A percentile compares a stretch with the other conserved stretches of the same genome.
Conservation (phyloP, 2,888 invertebrate species). For the Drosophila algonquin region DNA sequence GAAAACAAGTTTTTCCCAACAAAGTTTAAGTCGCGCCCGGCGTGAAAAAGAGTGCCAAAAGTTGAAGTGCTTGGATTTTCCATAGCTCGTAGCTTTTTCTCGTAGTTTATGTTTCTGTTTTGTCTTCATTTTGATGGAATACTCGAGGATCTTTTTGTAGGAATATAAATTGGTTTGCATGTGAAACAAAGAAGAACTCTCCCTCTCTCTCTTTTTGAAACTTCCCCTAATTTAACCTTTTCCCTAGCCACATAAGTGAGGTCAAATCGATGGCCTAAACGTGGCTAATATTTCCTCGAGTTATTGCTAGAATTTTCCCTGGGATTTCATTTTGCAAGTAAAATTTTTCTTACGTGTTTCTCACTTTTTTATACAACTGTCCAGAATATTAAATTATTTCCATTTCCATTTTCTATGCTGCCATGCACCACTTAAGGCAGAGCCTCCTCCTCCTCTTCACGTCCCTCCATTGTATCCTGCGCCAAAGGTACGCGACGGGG, state of each 20-base stretch:
- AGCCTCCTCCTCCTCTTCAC: neutral
- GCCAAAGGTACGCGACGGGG: slow-evolving; percentile 19
- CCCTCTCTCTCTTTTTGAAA: too few relatives aligned
- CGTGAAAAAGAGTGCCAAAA: slow-evolving; percentile 36
- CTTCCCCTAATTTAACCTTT: neutral
- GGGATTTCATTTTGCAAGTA: neutral
- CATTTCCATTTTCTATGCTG: slow-evolving; percentile 37
- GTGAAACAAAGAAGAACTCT: too few relatives aligned
- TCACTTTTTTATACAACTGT: slow-evolving; percentile 14
- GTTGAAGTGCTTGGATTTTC: slow-evolving; percentile 46
- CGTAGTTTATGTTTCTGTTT: neutral
- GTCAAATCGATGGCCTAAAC: neutral
- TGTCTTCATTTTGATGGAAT: neutral
- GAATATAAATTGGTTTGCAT: too few relatives aligned
- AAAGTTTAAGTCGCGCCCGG: slow-evolving; percentile 40
- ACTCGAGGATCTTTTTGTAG: neutral
- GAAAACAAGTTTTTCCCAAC: slow-evolving; percentile 31
- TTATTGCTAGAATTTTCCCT: neutral
- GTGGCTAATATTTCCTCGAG: neutral
- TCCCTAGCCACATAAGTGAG: too few relatives aligned
- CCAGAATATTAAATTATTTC: slow-evolving; percentile 38
- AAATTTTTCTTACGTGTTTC: neutral
- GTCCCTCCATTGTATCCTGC: slow-evolving; percentile 18
- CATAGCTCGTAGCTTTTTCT: neutral
- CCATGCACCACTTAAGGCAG: slow-evolving; percentile 27